phyloP scores from a whole-genome alignment of 2,797 vertebrate species.

The Danio choprae region DNA sequence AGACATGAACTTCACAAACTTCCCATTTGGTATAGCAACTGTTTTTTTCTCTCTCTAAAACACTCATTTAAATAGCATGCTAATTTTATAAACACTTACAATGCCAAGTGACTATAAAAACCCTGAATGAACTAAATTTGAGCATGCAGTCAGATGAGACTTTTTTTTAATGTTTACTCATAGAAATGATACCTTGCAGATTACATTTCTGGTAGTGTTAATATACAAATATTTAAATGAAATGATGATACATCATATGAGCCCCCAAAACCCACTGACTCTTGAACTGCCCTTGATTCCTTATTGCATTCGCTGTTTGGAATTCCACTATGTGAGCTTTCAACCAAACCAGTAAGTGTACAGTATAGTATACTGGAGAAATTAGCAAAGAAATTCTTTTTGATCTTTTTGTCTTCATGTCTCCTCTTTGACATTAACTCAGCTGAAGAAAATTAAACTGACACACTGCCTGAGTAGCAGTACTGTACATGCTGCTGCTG shows the following conservation, averaged over 20 bases:
- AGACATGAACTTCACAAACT: not conserved
- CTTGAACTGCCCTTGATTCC: not conserved
- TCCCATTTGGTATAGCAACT: not conserved
- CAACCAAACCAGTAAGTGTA: slow-evolving; percentile 33
- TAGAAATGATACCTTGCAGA: not conserved
- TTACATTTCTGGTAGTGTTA: not conserved
- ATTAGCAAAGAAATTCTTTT: slow-evolving; percentile 30
- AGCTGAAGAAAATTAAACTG: not conserved
- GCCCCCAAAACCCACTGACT: not conserved
- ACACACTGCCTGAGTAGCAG: slow-evolving; percentile 35
- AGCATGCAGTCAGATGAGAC: not conserved
- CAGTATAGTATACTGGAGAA: slow-evolving; percentile 20
- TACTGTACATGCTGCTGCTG: slow-evolving; percentile 17
- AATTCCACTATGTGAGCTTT: slow-evolving; percentile 33
- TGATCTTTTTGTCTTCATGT: slow-evolving; percentile 5
- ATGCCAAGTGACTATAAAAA: not conserved
- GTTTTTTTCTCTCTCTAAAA: too few relatives aligned
- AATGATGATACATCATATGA: not conserved
- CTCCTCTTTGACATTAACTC: not conserved
- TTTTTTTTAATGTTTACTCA: not conserved
- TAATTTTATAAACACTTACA: not conserved
- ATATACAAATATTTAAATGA: not conserved
- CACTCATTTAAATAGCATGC: not conserved
- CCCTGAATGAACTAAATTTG: not conserved
- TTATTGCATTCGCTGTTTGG: not conserved